Evolutionary conservation across 2,797 vertebrate genomes (phyloP).

Genomic region (Echiichthys vipera): DNA sequence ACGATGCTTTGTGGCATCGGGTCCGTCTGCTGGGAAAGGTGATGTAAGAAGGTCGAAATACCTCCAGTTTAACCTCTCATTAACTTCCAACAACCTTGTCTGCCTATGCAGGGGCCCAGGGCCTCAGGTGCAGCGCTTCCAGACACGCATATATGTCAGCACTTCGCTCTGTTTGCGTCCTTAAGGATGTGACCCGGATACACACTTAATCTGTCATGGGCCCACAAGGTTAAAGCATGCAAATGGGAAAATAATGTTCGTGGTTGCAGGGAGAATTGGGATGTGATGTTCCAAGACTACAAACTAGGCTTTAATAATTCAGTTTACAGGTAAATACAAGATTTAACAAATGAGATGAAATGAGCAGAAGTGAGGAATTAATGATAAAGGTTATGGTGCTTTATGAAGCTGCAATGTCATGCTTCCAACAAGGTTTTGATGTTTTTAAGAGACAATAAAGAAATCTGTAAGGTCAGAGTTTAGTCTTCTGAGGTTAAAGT

Average conservation of each 20-base stretch:
- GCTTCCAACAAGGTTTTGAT: not conserved
- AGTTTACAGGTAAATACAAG: not conserved
- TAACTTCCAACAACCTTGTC: slow-evolving; percentile 45
- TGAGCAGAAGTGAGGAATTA: not conserved
- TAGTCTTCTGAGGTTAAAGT: not conserved
- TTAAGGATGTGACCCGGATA: slow-evolving; percentile 52
- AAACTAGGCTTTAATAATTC: not conserved
- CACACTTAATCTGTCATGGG: slow-evolving; percentile 11
- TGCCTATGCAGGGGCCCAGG: not conserved
- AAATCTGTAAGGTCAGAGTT: not conserved
- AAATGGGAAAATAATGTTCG: slow-evolving; percentile 37
- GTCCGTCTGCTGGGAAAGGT: slow-evolving; percentile 56
- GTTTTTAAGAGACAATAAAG: not conserved
- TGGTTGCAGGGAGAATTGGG: slow-evolving; percentile 3
- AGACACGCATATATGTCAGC: slow-evolving; percentile 28
- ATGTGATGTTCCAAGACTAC: slow-evolving; percentile 4
- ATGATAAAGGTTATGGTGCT: not conserved
- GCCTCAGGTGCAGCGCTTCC: slow-evolving; percentile 52
- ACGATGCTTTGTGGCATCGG: slow-evolving; percentile 44
- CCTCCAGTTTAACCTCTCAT: slow-evolving; percentile 60
- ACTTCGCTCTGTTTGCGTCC: slow-evolving; percentile 8
- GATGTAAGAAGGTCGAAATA: slow-evolving; percentile 25
- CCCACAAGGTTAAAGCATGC: slow-evolving; percentile 30
- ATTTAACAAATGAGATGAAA: not conserved
- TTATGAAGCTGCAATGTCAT: not conserved